phyloP scores from a whole-genome alignment of 2,797 vertebrate genomes.

The Lagocephalus sceleratus region DNA sequence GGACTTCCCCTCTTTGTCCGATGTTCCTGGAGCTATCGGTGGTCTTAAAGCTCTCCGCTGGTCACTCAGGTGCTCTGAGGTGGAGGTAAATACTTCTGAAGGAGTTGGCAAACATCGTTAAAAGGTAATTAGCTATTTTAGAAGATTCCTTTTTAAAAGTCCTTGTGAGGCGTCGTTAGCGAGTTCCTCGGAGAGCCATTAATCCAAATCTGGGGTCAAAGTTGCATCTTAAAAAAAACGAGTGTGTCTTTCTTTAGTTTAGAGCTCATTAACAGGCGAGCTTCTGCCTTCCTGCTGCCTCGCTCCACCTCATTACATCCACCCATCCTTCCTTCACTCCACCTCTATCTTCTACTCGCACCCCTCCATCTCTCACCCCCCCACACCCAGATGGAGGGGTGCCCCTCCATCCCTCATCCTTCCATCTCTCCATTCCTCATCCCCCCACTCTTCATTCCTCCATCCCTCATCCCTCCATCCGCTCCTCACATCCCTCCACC shows the following conservation, averaged over 20 bases:
- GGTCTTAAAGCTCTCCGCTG: too few species aligned
- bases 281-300: conserved; percentile 17
- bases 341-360: conserved; percentile 3
- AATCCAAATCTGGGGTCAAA: conserved; percentile 10
- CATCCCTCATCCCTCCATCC: not conserved
- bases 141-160: conserved; percentile 3
- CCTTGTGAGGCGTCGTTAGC: conserved; percentile 3
- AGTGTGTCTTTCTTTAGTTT: not conserved
- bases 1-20: too few species aligned
- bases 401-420: too few species aligned
- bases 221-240: conserved; percentile 7
- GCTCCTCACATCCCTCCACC: not conserved
- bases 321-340: conserved; percentile 4
- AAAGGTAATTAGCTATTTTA: conserved; percentile 9
- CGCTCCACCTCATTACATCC: conserved; percentile 28
- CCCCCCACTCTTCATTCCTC: not conserved
- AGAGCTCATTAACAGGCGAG: conserved; percentile 18
- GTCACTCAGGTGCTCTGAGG: not conserved
- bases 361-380: not conserved
- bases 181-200: conserved; percentile 1
- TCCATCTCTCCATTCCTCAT: too few species aligned
- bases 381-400: too few species aligned
- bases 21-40: too few species aligned
- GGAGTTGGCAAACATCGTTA: conserved; percentile 11
- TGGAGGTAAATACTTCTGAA: not conserved